Conservation (phyloP, 2,888 invertebrate species). For the Drosophila monieri region DNA sequence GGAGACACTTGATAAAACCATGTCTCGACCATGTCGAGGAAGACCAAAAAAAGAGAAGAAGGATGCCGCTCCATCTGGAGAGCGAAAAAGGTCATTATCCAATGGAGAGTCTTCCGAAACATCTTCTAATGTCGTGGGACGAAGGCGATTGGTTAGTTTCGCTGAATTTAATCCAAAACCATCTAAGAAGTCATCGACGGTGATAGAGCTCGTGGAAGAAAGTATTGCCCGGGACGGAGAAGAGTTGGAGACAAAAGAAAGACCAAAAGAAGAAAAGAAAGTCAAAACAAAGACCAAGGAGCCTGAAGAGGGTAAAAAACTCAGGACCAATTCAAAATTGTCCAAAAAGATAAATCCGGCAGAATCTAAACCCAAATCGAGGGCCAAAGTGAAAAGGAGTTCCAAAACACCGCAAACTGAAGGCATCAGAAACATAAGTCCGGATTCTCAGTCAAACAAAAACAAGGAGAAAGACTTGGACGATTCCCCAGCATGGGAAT, state of each 20-base stretch:
- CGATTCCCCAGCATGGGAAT: slow-evolving; percentile 10
- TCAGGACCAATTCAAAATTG: background rate
- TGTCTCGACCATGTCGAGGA: too few species aligned
- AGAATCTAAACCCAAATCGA: background rate
- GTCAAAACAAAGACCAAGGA: background rate
- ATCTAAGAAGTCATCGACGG: too few species aligned
- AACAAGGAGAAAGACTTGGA: background rate
- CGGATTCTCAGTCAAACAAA: background rate
- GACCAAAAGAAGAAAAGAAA: background rate
- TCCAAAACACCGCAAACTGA: background rate
- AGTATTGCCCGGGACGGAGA: background rate
- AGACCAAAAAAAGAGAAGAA: too few species aligned
- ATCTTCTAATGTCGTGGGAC: too few species aligned
- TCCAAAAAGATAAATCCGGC: background rate
- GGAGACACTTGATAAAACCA: too few species aligned
- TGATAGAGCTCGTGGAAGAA: too few species aligned
- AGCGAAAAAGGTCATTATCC: too few species aligned
- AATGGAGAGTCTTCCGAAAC: too few species aligned
- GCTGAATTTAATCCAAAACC: too few species aligned
- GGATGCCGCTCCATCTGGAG: too few species aligned
- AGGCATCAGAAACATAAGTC: background rate
- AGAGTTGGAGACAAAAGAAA: background rate
- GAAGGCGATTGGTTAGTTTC: too few species aligned
- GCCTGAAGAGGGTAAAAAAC: background rate
- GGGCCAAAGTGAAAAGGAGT: background rate